Evolutionary conservation across 2,888 invertebrate genomes (phyloP).

Genomic region (Hedychridium roseum): DNA sequence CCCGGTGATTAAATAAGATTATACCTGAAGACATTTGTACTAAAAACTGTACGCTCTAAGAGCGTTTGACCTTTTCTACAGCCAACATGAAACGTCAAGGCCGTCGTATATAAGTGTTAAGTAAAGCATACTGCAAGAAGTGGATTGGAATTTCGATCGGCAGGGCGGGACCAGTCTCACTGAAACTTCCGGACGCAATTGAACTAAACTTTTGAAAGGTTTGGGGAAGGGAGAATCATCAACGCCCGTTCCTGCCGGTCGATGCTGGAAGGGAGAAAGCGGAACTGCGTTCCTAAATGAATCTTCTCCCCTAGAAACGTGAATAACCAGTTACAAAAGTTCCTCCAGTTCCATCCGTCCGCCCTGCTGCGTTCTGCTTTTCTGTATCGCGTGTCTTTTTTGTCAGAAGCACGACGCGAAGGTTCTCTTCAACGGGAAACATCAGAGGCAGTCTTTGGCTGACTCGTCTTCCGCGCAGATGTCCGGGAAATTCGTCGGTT

Average conservation of each 20-base stretch:
- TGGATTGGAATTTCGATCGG: no score
- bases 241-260: no score
- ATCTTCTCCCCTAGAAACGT: slow-evolving; percentile 15
- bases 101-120: background rate
- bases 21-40: slow-evolving; percentile 38
- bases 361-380: slow-evolving; percentile 7
- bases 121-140: background rate
- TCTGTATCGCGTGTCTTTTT: slow-evolving; percentile 5
- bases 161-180: no score
- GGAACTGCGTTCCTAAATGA: no score
- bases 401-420: slow-evolving; percentile 41
- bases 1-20: slow-evolving; percentile 27
- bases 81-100: no score
- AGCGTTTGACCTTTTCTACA: no score
- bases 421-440: slow-evolving; percentile 43
- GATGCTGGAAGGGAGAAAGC: no score
- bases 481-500: slow-evolving; percentile 36
- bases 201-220: no score
- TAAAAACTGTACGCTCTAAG: no score
- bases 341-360: slow-evolving; percentile 6
- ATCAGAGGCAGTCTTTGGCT: slow-evolving; percentile 58
- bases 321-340: slow-evolving; percentile 22
- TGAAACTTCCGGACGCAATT: no score
- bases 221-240: no score
- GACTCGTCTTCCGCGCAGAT: slow-evolving; percentile 52